Base-by-base conservation (phyloP, 2,113 vertebrate genomes). In the Apteryx owenii region DNA sequence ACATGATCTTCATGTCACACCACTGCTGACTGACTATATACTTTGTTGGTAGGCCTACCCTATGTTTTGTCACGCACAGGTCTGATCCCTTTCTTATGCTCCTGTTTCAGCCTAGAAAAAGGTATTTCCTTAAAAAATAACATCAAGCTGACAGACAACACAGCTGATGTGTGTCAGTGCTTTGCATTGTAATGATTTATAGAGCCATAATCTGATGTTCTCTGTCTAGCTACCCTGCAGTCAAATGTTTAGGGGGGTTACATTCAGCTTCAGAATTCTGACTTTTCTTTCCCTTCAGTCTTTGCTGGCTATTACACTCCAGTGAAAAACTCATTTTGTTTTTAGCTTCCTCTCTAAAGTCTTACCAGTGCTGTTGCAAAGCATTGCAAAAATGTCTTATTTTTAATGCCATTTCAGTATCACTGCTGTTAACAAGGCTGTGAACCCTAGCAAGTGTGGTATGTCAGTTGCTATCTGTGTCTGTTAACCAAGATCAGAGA, bases 1-100 rank as follows among this genome's bases (percentile, higher is more conserved):
- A 7, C 28, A 2, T 12, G 2, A 19, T 44, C 48, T 93, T 17
- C 10, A 5, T 31, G 69, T 10, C 70, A 16, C 6, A 6, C 36
- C 60, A 18, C 54, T 65, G 29, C 38, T 0, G 0, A 19, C 48
- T 69, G 44, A 72, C 29, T 50, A 38, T 15, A 4, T 31, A 0
- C 19, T 53, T 38, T 46, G 18, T 23, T 72, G 70, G n/a, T 58
- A 71, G 73, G 50, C 31, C 38, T 65, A 12, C 14, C 7, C 21
- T 56, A 0, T 78, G 42, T 68, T 85, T 79, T 68, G 40, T 38
- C 28, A 53, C 66, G 58, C 46, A 9, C 40, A 60, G 13, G 36
- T 62, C 44, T 85, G 60, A 18, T 70, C 58, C 60, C 20, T 70
- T 95, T 65, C n/a, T 88, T 5, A 2, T 46, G 40, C 7, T 80